phyloP scores from a whole-genome alignment of 2,797 vertebrate species.

The Esox lucius region DNA sequence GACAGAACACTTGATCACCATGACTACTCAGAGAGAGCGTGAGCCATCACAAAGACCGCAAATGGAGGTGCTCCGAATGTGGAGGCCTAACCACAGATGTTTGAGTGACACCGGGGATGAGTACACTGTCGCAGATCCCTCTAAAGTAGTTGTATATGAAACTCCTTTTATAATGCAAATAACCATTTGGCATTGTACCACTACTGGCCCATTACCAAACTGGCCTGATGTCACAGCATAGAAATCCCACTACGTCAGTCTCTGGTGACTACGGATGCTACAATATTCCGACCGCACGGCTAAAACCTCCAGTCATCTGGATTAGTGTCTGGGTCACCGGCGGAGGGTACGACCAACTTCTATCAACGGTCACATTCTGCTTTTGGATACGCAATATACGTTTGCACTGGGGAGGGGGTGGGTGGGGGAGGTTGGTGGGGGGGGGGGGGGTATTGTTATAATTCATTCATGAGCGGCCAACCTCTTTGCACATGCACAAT shows the following conservation, averaged over 20 bases:
- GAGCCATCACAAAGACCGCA: constrained; percentile 27
- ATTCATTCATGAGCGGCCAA: constrained; percentile 58
- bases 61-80: constrained; percentile 45
- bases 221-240: constrained; percentile 2
- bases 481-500: constrained; percentile 19
- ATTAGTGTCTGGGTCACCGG: constrained; percentile 16
- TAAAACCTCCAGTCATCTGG: constrained; percentile 1
- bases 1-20: constrained; percentile 54
- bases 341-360: constrained; percentile 19
- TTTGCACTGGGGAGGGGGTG: neutral
- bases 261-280: neutral
- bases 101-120: constrained; percentile 45
- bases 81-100: constrained; percentile 43
- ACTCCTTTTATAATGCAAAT: constrained; percentile 24
- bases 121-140: constrained; percentile 16
- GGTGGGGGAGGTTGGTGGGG: too few species aligned
- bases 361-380: constrained; percentile 29
- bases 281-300: neutral
- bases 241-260: neutral
- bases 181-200: constrained; percentile 2
- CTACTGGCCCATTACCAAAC: constrained; percentile 22
- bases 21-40: constrained; percentile 52
- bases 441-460: constrained; percentile 40
- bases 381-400: constrained; percentile 34
- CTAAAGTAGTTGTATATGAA: constrained; percentile 26